phyloP scores from a whole-genome alignment of 1,140 invertebrate genomes.

The Atta texana region DNA sequence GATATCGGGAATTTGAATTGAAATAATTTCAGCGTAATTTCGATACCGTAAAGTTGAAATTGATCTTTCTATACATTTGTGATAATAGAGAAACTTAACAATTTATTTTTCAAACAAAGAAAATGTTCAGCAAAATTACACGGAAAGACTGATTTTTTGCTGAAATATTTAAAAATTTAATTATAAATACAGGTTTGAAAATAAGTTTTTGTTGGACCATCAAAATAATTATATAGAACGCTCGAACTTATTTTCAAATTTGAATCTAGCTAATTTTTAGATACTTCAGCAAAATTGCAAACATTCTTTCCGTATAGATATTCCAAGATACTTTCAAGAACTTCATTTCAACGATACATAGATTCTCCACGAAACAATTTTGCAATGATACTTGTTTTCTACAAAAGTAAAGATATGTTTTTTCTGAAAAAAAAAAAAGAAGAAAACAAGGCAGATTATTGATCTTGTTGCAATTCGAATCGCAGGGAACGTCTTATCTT shows the following conservation, averaged over 20 bases:
- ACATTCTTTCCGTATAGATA: too few species aligned
- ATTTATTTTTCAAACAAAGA: neutral
- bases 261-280: too few species aligned
- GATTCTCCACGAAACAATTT: neutral
- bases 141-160: too few species aligned
- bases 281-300: too few species aligned
- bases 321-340: neutral
- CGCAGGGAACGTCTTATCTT: neutral
- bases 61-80: neutral
- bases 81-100: neutral
- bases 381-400: neutral
- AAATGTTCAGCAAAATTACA: neutral
- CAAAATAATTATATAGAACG: too few species aligned
- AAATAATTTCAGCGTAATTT: neutral
- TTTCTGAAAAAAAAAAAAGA: neutral
- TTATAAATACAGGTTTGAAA: too few species aligned
- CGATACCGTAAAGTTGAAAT: neutral
- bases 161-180: too few species aligned
- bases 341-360: neutral
- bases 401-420: neutral
- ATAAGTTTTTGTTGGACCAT: too few species aligned
- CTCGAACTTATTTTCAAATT: too few species aligned
- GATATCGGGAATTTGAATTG: neutral
- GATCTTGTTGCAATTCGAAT: slow-evolving; percentile 13
- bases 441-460: neutral